Percentiles rank a stretch among this genome's conserved stretches.
phyloP scores from a whole-genome alignment of 2,113 vertebrate genomes.

The Colaptes auratus region DNA sequence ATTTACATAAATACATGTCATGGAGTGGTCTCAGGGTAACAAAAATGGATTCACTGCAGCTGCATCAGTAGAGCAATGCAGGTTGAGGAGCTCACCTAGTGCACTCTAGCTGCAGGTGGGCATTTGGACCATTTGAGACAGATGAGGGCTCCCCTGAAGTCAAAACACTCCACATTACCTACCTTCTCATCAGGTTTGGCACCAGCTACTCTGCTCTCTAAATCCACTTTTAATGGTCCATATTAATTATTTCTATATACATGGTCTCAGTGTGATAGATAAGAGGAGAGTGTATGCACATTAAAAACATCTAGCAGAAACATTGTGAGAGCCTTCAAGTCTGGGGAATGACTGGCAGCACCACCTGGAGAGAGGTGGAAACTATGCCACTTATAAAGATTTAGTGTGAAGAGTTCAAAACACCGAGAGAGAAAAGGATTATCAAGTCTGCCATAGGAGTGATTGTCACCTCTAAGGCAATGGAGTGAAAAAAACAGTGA shows the following conservation, averaged over 20 bases:
- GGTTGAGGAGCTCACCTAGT: neutral
- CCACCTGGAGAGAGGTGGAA: neutral
- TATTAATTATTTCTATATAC: neutral
- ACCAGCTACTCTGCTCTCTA: neutral
- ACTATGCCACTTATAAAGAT: neutral
- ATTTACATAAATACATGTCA: neutral
- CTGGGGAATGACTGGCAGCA: constrained; percentile 10
- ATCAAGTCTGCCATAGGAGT: neutral
- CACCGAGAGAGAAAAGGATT: neutral
- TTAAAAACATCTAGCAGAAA: neutral
- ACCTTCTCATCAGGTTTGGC: neutral
- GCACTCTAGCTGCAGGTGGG: neutral
- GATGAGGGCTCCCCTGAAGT: neutral
- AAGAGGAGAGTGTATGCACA: neutral
- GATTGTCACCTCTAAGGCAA: neutral
- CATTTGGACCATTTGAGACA: neutral
- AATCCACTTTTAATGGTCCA: neutral
- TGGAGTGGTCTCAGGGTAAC: neutral
- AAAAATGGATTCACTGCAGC: neutral
- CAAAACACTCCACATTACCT: neutral
- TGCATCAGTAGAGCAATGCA: neutral
- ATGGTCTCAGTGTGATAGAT: neutral
- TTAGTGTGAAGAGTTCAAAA: constrained; percentile 5
- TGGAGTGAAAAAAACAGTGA: neutral
- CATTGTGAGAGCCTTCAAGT: neutral